These are phyloP conservation scores for Papilio polyxenes DNA, from an alignment of 1,140 invertebrate genomes.

Conservation along the genomic window DNA sequence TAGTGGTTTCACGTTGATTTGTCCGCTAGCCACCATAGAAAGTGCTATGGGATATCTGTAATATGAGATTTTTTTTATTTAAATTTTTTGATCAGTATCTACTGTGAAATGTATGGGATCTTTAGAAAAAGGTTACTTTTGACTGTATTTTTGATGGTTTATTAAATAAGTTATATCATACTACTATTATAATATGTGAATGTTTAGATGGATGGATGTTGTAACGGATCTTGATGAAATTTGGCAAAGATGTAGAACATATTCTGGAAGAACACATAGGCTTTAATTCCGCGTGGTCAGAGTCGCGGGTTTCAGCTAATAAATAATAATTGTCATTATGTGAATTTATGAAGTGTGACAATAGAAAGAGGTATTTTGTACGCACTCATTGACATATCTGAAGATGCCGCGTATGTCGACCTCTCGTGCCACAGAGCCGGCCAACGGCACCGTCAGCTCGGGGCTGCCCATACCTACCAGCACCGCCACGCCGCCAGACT, in stretches of 20 bases:
- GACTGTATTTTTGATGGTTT: too few relatives aligned
- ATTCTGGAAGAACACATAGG: too few relatives aligned
- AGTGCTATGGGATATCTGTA: slow-evolving; percentile 92
- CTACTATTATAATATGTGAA: too few relatives aligned
- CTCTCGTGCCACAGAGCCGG: slow-evolving; percentile 89
- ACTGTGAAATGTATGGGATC: neutral
- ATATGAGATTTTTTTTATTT: neutral
- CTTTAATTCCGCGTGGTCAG: too few relatives aligned
- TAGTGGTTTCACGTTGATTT: slow-evolving; percentile 92
- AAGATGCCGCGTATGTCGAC: slow-evolving; percentile 96
- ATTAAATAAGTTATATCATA: too few relatives aligned
- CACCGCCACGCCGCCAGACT: slow-evolving; percentile 90
- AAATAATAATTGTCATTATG: too few relatives aligned
- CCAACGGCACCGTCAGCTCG: slow-evolving; percentile 90
- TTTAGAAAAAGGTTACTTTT: neutral
- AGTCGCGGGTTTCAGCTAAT: too few relatives aligned
- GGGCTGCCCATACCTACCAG: slow-evolving; percentile 92
- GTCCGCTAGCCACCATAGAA: slow-evolving; percentile 90
- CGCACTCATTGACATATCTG: slow-evolving; percentile 94
- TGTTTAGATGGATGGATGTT: too few relatives aligned
- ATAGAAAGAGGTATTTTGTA: slow-evolving; percentile 40
- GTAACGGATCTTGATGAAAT: too few relatives aligned
- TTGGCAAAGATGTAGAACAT: too few relatives aligned
- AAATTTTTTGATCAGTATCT: neutral
- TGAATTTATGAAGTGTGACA: too few relatives aligned